Evolutionary conservation across 2,113 vertebrate genomes (phyloP).

Genomic region (Mugil cephalus): DNA sequence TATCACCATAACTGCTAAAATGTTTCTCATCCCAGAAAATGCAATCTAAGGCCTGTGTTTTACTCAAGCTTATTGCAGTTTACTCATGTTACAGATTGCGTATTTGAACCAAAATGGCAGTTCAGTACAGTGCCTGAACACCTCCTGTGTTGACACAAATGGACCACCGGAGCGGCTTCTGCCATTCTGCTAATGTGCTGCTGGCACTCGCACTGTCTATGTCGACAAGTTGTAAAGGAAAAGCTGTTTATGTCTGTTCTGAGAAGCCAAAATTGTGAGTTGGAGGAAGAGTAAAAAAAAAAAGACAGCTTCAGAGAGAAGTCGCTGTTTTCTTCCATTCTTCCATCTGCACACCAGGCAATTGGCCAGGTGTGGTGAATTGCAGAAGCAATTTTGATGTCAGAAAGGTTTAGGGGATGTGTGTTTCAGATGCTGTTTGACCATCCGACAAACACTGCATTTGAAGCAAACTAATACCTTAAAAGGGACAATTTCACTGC

Average conservation of each 20-base stretch:
- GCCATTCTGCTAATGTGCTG: conserved; percentile 1
- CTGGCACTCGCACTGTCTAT: not conserved
- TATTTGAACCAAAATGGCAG: not conserved
- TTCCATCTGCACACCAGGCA: not conserved
- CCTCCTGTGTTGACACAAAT: not conserved
- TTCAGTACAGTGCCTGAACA: not conserved
- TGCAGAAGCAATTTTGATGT: conserved; percentile 18
- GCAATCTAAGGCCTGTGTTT: not conserved
- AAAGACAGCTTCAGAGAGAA: conserved; percentile 18
- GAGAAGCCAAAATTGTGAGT: not conserved
- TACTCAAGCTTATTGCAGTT: not conserved
- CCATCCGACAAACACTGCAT: not conserved
- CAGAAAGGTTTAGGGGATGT: not conserved
- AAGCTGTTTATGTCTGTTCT: not conserved
- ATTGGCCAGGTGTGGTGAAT: not conserved
- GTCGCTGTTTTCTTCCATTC: not conserved
- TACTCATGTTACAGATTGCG: conserved; percentile 2
- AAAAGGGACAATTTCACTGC: conserved; percentile 6
- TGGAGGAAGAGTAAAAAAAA: conserved; percentile 21
- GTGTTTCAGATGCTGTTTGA: conserved; percentile 5
- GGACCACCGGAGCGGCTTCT: not conserved
- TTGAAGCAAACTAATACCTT: conserved; percentile 1
- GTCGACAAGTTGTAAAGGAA: conserved; percentile 4
- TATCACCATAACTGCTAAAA: not conserved
- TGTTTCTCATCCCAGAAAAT: conserved; percentile 13